Conservation (phyloP, 2,113 vertebrate genomes). For the Beaufortia kweichowensis region DNA sequence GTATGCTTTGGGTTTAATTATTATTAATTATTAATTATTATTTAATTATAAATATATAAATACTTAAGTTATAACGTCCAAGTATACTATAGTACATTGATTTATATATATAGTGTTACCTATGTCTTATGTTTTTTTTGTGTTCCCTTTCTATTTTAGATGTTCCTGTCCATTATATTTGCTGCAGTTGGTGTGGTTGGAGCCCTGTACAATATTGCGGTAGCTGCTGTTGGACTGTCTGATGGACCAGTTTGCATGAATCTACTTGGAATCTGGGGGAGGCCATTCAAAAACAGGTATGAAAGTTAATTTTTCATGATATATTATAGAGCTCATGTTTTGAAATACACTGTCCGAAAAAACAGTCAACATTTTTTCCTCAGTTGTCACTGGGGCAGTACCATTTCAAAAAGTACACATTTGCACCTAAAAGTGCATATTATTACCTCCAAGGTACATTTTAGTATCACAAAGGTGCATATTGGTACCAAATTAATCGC, state of each 20-base stretch:
- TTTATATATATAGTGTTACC: not conserved
- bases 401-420: too few species aligned
- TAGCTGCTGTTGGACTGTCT: conserved; percentile 60
- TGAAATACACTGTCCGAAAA: too few species aligned
- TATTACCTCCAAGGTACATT: too few species aligned
- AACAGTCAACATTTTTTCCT: too few species aligned
- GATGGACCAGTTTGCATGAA: conserved; percentile 64
- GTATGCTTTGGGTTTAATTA: too few species aligned
- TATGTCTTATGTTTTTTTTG: not conserved
- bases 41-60: too few species aligned
- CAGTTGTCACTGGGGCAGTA: too few species aligned
- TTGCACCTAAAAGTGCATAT: too few species aligned
- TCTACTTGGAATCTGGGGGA: conserved; percentile 32
- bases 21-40: too few species aligned
- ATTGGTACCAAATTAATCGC: too few species aligned
- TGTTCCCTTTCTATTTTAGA: conserved; percentile 57
- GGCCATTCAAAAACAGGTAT: conserved; percentile 63
- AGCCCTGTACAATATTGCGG: conserved; percentile 62
- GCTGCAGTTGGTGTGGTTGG: conserved; percentile 65
- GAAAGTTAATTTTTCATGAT: not conserved
- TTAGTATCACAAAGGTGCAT: too few species aligned
- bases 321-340: not conserved
- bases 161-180: conserved; percentile 76
- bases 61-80: not conserved
- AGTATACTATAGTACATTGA: not conserved